Base-by-base conservation (phyloP, 53 echinoderm and acorn worm species). In the Echinometra lucunter region DNA sequence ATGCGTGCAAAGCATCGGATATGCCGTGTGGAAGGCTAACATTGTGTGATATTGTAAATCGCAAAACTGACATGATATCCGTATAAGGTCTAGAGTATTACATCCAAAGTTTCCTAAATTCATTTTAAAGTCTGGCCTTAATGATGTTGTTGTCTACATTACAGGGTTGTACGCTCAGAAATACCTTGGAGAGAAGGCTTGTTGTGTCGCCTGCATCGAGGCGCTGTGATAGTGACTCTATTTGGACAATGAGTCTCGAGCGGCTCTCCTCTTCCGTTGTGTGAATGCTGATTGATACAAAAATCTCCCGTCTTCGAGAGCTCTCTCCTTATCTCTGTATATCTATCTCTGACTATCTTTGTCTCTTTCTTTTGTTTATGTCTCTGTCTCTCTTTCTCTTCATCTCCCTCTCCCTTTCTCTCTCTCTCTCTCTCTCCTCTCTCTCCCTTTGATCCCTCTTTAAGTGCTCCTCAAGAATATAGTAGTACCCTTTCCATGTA, bases 91-190 rank as follows among this genome's bases (percentile, higher is more conserved):
- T 66, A n/a, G 27, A 35, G 35, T 72, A 72, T 72, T 34, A 13
- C 72, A 32, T 72, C 35, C 72, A 28, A 72, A 35, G 32, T 72
- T 32, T 72, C 72, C 78, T 42, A 17, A 38, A 19, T 40, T 78
- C 42, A 42, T 74, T 13, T 37, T 38, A 78, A 38, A 78, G 78
- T 78, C 78, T 78, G 23, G 38, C 78, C 78, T 78, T 78, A 78
- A 78, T 78, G 78, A 78, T 78, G 78, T 78, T 78, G 42, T 78
- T 78, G 78, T 78, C 78, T 78, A 78, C 78, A 40, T 38, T 78
- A 42, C 78, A 78, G 78, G 78, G 78, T 78, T 78, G 17, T 42
- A 17, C 78, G 78, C 78, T 18, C 37, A 35, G 10, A 78, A 40
- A 42, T 78, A 42, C 78, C 78, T 78, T 40, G 78, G 78, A 78